A percentile compares a stretch with the other conserved stretches of the same genome.
These are phyloP conservation scores for Aphelenchoides fujianensis DNA, from an alignment of 1,140 invertebrate species.

Conservation along the genomic window DNA sequence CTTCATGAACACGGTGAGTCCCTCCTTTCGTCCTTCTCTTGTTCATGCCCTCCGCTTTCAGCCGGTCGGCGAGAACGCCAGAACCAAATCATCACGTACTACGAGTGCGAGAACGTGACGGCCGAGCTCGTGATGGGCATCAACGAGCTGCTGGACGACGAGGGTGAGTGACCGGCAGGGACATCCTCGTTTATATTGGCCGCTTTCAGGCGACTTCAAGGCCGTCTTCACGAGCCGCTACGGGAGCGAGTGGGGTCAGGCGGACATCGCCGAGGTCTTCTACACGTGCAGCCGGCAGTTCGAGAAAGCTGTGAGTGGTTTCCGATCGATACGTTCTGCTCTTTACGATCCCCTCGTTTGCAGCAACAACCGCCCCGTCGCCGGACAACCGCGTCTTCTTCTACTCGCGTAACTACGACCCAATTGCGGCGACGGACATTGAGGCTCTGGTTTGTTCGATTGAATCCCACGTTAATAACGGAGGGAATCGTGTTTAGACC, in stretches of 20 bases:
- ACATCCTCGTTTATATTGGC: too few species aligned
- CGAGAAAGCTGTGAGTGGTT: too few species aligned
- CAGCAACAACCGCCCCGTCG: too few species aligned
- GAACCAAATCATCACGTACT: not conserved
- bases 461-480: too few species aligned
- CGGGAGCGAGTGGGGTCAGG: not conserved
- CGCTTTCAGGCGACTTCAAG: not conserved
- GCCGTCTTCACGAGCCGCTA: not conserved
- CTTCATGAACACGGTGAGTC: conserved; percentile 2
- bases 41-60: not conserved
- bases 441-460: too few species aligned
- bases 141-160: conserved; percentile 3
- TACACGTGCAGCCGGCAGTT: not conserved
- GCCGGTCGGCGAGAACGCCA: not conserved
- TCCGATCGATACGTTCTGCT: too few species aligned
- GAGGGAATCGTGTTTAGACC: too few species aligned
- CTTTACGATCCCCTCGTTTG: too few species aligned
- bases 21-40: not conserved
- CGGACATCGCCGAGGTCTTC: not conserved
- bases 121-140: not conserved
- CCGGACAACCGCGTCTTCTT: not conserved
- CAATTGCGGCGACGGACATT: too few species aligned
- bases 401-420: not conserved
- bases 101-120: not conserved
- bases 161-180: too few species aligned